Evolutionary conservation across 2,113 vertebrate genomes (phyloP).

Genomic region (Choloepus hoffmanni): DNA sequence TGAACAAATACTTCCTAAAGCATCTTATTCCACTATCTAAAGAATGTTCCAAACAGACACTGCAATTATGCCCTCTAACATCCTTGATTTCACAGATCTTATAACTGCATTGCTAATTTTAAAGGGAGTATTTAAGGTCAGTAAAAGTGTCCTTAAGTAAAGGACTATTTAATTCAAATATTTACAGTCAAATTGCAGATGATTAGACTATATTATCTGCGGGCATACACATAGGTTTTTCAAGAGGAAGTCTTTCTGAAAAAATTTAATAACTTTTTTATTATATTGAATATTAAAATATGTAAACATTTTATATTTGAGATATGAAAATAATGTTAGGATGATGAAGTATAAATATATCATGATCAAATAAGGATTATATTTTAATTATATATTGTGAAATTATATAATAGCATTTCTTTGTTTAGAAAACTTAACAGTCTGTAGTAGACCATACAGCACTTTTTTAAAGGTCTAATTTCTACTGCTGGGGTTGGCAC

Average conservation of each 20-base stretch:
- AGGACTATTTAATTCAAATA: background rate
- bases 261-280: conserved; percentile 16
- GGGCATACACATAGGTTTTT: background rate
- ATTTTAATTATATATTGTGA: conserved; percentile 6
- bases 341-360: background rate
- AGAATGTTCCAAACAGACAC: background rate
- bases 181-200: background rate
- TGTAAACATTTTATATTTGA: background rate
- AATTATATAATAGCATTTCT: background rate
- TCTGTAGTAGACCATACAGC: background rate
- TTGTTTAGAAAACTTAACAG: background rate
- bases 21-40: background rate
- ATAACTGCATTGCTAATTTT: conserved; percentile 27
- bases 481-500: background rate
- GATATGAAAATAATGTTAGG: conserved; percentile 5
- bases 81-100: conserved; percentile 54
- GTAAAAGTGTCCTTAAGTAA: background rate
- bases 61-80: conserved; percentile 62
- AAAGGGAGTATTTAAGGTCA: conserved; percentile 60
- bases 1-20: conserved; percentile 40
- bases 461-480: conserved; percentile 23
- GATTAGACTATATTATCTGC: conserved; percentile 35
- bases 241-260: background rate
- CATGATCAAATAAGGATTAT: background rate
- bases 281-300: background rate